Percentiles rank a stretch among this genome's conserved stretches.
phyloP scores from a whole-genome alignment of 2,113 vertebrate genomes.

The Oncorhynchus gorbuscha region DNA sequence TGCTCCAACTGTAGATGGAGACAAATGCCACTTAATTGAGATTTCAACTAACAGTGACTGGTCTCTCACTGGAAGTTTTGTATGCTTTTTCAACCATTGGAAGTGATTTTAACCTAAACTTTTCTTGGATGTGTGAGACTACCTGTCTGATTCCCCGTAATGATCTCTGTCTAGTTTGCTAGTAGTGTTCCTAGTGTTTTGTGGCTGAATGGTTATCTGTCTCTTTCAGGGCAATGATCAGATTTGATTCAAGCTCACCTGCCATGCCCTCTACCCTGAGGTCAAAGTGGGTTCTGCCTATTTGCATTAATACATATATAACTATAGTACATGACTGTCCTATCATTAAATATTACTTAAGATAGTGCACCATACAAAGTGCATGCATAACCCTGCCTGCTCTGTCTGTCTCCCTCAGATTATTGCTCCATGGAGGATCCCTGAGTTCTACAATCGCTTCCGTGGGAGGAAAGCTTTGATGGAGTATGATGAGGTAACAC shows the following conservation, averaged over 20 bases:
- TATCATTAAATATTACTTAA: background rate
- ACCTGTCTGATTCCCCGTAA: background rate
- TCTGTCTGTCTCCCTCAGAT: slow-evolving; percentile 69
- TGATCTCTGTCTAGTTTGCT: background rate
- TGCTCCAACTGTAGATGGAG: slow-evolving; percentile 55
- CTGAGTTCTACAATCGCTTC: slow-evolving; percentile 93
- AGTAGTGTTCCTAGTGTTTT: background rate
- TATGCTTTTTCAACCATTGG: background rate
- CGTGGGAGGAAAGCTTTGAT: slow-evolving; percentile 85
- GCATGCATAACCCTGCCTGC: background rate
- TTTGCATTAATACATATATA: background rate
- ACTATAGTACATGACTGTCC: background rate
- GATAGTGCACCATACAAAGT: too few relatives aligned
- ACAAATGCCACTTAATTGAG: slow-evolving; percentile 36
- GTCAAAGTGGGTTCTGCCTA: slow-evolving; percentile 81
- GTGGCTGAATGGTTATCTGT: background rate
- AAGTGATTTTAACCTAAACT: background rate
- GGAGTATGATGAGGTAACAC: slow-evolving; percentile 88
- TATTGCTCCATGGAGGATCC: slow-evolving; percentile 90
- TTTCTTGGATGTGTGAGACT: background rate
- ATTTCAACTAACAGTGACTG: too few relatives aligned
- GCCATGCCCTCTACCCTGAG: slow-evolving; percentile 88
- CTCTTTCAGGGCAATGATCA: slow-evolving; percentile 92
- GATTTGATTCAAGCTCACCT: slow-evolving; percentile 92
- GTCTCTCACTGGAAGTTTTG: background rate